Evolutionary conservation across 1,140 invertebrate species (phyloP), one percentile per base, ranked within the genome.

Genomic region (Sycobia sp.): DNA sequence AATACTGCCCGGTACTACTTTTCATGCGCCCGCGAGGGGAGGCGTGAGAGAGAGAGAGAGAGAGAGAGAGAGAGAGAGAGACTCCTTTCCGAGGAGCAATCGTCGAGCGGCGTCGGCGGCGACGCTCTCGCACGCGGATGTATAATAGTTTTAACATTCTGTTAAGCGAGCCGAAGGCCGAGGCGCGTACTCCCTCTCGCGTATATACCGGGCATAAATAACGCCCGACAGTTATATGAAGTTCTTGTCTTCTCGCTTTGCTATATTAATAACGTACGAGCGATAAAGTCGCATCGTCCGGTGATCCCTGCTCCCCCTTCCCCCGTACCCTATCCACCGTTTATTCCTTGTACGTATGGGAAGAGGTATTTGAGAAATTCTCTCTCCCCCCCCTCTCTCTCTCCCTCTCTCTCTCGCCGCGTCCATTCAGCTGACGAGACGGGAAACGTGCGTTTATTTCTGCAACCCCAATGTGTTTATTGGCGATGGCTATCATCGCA

Each of bases 231-330:
- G 59, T 62, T 62, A 62, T 62, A 62, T 54, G 59, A 62, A 62
- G 59, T 54, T 62, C 59, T 62, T 50, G 59, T 62, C 59, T 62
- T 62, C 59, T 54, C 50, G 29, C 23, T 62, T 44, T 54, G 59
- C 50, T 53, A 54, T 53, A 54, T 62, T 62, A 62, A 62, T 62
- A 62, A 62, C 41, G 32, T 62, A 62, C 59, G 50, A 54, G 59
- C 59, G 50, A 62, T 62, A 62, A 62, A 62, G 59, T 62, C 59
- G 20, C 59, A 29, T 51, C 46, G 32, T 60, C 49, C 47, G 58
- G 53, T 55, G 38, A 55, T 55, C 36, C 53, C 7, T 11, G 16
- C 13, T n/a, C 25, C 34, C 25, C 20, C 16, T 8, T 14, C 22
- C n/a, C 9, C 18, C 29, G 29, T 7, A n/a, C n/a, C n/a, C n/a